phyloP scores from a whole-genome alignment of 2,888 invertebrate species.

The Octonoba sinensis region DNA sequence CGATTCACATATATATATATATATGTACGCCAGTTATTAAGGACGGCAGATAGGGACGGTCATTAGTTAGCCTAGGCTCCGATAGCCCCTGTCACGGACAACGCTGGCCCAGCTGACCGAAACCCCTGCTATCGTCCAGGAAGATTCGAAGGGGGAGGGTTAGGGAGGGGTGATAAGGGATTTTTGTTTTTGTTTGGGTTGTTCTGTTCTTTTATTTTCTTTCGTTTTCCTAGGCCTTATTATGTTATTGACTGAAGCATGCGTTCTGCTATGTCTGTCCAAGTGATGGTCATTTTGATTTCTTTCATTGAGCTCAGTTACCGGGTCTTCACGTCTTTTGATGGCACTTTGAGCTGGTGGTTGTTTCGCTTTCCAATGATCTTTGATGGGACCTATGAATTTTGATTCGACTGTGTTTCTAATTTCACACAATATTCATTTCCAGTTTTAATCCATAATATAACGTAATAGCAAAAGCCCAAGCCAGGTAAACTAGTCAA shows the following conservation, averaged over 20 bases:
- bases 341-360: no score
- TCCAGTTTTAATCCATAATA: no score
- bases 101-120: constrained; percentile 56
- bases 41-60: constrained; percentile 56
- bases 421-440: no score
- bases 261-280: constrained; percentile 4
- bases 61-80: constrained; percentile 50
- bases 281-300: constrained; percentile 38
- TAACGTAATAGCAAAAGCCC: no score
- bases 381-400: no score
- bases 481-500: no score
- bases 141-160: not conserved
- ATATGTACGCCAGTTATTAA: constrained; percentile 32
- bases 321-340: constrained; percentile 13
- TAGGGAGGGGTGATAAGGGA: constrained; percentile 35
- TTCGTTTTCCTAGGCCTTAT: constrained; percentile 32
- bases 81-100: constrained; percentile 58
- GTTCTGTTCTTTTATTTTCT: constrained; percentile 10
- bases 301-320: constrained; percentile 35
- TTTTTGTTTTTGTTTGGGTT: constrained; percentile 9
- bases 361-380: no score
- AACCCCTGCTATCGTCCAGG: constrained; percentile 25
- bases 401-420: no score
- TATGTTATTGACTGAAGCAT: constrained; percentile 50
- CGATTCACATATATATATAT: constrained; percentile 7